These are phyloP conservation scores for Lepus oiostolus DNA, from an alignment of 2,797 vertebrate species.

Conservation along the genomic window DNA sequence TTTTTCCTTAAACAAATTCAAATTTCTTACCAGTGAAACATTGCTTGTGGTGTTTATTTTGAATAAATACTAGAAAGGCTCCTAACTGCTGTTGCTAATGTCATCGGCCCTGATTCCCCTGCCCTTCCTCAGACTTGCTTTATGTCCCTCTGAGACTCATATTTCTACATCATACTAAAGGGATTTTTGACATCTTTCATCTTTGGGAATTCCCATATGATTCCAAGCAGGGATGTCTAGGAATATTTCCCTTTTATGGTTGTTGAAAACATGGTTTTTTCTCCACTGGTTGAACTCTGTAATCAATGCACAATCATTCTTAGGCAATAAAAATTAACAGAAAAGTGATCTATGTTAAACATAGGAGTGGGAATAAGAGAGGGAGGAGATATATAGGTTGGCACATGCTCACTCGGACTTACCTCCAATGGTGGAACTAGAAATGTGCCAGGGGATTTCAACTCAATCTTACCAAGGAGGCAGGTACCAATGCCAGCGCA, in stretches of 20 bases:
- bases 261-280: not conserved
- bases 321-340: too few relatives aligned
- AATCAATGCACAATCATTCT: too few relatives aligned
- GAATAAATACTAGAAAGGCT: not conserved
- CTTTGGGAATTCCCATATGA: not conserved
- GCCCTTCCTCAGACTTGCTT: not conserved
- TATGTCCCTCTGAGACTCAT: not conserved
- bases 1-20: not conserved
- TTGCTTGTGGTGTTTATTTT: not conserved
- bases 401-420: too few relatives aligned
- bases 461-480: too few relatives aligned
- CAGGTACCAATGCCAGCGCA: too few relatives aligned
- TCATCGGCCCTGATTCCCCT: not conserved
- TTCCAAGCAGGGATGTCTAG: not conserved
- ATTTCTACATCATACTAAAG: not conserved
- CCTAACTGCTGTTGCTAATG: not conserved
- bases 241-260: not conserved
- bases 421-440: too few relatives aligned
- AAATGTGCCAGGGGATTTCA: too few relatives aligned
- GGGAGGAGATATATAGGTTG: too few relatives aligned
- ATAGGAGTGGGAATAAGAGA: too few relatives aligned
- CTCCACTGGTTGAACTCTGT: not conserved
- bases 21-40: conserved; percentile 3
- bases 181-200: not conserved
- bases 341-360: too few relatives aligned